Evolutionary conservation across 2,888 invertebrate genomes (phyloP).

Genomic region (Isotomurus palustris): DNA sequence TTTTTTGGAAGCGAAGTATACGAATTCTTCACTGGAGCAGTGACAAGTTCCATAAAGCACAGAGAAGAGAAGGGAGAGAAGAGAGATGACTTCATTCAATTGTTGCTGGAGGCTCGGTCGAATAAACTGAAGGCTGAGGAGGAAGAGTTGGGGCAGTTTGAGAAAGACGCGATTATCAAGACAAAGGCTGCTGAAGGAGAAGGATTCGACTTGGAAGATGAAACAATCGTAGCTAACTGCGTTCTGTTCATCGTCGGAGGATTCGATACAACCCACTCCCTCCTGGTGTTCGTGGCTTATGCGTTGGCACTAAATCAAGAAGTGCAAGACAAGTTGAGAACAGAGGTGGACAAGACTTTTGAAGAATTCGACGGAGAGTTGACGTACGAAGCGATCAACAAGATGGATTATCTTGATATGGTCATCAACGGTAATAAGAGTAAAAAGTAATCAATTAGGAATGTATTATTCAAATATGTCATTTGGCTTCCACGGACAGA

Average conservation of each 20-base stretch:
- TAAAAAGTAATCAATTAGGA: no score
- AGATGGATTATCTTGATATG: constrained; percentile 32
- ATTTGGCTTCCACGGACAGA: constrained; percentile 52
- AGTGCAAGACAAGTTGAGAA: constrained; percentile 23
- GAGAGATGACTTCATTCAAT: constrained; percentile 58
- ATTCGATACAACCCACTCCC: constrained; percentile 19
- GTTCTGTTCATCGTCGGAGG: constrained; percentile 22
- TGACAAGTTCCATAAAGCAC: constrained; percentile 53
- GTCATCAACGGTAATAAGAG: constrained; percentile 38
- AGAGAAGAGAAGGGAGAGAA: constrained; percentile 53
- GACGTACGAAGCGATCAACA: constrained; percentile 26
- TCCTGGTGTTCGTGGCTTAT: constrained; percentile 23
- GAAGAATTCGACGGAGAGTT: constrained; percentile 25
- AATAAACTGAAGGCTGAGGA: constrained; percentile 47
- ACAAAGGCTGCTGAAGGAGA: no score
- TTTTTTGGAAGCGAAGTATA: constrained; percentile 48
- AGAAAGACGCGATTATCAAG: constrained; percentile 25
- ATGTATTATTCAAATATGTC: no score
- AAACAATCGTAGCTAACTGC: constrained; percentile 17
- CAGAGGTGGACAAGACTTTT: constrained; percentile 6
- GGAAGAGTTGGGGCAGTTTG: constrained; percentile 24
- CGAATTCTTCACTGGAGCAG: constrained; percentile 54
- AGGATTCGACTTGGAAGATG: constrained; percentile 16
- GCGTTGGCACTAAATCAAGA: constrained; percentile 21
- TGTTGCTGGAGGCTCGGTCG: constrained; percentile 55